These are phyloP conservation scores for Cotesia typhae DNA, from an alignment of 1,140 invertebrate species.

Conservation along the genomic window DNA sequence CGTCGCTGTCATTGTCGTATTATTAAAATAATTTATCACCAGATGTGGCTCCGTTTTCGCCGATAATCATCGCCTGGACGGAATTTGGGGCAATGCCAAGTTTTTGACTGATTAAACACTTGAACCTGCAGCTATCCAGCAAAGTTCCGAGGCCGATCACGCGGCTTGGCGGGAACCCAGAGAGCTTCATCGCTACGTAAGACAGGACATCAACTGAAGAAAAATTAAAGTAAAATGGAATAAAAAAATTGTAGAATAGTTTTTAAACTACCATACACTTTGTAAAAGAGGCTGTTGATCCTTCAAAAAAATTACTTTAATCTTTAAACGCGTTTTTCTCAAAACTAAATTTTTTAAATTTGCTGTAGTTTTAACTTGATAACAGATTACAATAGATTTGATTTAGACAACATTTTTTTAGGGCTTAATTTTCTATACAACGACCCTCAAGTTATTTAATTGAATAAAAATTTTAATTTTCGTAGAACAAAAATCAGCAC, in stretches of 20 bases:
- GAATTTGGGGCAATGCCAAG: slow-evolving; percentile 67
- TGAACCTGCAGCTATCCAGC: slow-evolving; percentile 70
- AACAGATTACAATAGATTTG: no score
- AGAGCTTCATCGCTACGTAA: slow-evolving; percentile 73
- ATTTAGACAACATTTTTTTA: no score
- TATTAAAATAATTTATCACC: slow-evolving; percentile 54
- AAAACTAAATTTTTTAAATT: neutral
- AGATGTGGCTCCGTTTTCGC: slow-evolving; percentile 69
- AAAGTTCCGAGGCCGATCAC: slow-evolving; percentile 73
- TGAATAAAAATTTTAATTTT: no score
- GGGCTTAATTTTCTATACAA: no score
- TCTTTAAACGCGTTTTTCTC: neutral
- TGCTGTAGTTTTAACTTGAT: slow-evolving; percentile 1
- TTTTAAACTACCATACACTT: no score
- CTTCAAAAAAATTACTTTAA: no score
- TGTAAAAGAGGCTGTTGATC: no score
- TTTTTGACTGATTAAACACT: slow-evolving; percentile 68
- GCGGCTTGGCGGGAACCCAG: slow-evolving; percentile 69
- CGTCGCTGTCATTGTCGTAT: neutral
- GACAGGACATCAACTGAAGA: slow-evolving; percentile 71
- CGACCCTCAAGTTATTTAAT: no score
- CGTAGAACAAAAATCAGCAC: no score
- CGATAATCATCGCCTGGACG: slow-evolving; percentile 70
- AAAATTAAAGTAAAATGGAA: neutral
- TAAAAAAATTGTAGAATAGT: no score